Evolutionary conservation across 2,888 invertebrate species (phyloP).

Genomic region (Euplexia lucipara): DNA sequence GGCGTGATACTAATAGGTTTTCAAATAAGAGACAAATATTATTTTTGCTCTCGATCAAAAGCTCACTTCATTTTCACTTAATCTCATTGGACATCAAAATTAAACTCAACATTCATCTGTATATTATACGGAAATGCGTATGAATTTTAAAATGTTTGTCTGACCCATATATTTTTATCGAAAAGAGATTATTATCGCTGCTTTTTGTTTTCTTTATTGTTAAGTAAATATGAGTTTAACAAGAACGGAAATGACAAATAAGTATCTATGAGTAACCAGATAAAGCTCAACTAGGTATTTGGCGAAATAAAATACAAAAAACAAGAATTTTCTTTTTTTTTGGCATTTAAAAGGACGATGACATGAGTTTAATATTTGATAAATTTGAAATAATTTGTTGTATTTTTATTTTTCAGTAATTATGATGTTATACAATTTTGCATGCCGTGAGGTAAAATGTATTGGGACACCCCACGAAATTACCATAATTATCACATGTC

Average conservation of each 20-base stretch:
- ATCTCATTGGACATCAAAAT: conserved; percentile 24
- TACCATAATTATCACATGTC: too few relatives aligned
- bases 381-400: too few relatives aligned
- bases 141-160: conserved; percentile 23
- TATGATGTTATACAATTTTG: too few relatives aligned
- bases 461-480: too few relatives aligned
- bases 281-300: too few relatives aligned
- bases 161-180: conserved; percentile 7
- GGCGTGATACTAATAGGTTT: too few relatives aligned
- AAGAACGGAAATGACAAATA: conserved; percentile 45
- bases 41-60: neutral
- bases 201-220: neutral
- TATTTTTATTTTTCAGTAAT: too few relatives aligned
- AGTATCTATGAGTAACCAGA: conserved; percentile 27
- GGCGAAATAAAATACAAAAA: too few relatives aligned
- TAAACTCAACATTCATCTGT: conserved; percentile 10
- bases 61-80: neutral
- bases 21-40: neutral
- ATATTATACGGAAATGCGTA: neutral
- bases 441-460: too few relatives aligned
- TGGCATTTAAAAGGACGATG: too few relatives aligned
- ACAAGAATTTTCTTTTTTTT: too few relatives aligned
- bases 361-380: too few relatives aligned
- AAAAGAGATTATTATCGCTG: neutral
- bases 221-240: neutral